Conservation (phyloP, 2,797 vertebrate species). For the Synanceia verrucosa region DNA sequence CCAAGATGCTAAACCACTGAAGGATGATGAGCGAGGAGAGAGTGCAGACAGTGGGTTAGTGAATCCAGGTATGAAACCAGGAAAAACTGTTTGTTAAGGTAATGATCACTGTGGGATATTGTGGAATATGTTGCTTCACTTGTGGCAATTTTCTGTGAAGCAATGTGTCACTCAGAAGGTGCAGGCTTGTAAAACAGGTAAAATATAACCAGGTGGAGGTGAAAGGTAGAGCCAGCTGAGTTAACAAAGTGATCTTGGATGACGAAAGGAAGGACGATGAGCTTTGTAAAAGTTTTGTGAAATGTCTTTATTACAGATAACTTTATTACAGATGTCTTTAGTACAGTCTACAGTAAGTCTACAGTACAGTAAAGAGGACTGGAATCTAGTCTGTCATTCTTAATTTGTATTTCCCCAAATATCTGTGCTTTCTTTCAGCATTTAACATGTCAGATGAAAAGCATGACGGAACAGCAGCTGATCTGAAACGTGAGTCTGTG, state of each 20-base stretch:
- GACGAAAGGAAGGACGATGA: neutral
- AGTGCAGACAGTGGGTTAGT: slow-evolving; percentile 45
- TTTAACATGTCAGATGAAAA: slow-evolving; percentile 81
- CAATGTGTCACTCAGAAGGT: neutral
- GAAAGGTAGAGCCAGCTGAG: neutral
- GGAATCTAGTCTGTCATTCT: neutral
- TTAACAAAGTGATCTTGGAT: too few relatives aligned
- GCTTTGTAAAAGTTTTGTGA: neutral
- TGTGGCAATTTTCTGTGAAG: neutral
- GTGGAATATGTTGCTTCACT: neutral
- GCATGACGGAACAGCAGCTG: neutral
- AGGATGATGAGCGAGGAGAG: slow-evolving; percentile 14
- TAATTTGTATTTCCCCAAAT: neutral
- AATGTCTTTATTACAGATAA: too few relatives aligned
- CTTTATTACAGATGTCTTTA: too few relatives aligned
- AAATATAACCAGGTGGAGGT: neutral
- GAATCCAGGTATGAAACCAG: slow-evolving; percentile 75
- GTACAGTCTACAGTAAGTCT: too few relatives aligned
- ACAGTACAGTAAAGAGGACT: neutral
- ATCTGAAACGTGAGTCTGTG: slow-evolving; percentile 61
- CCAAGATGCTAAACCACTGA: neutral
- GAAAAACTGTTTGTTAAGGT: neutral
- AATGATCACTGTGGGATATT: neutral
- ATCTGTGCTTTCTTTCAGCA: slow-evolving; percentile 63
- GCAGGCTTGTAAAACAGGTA: neutral